These are phyloP conservation scores for Agrochola circellaris DNA, from an alignment of 2,888 invertebrate species.

Conservation along the genomic window DNA sequence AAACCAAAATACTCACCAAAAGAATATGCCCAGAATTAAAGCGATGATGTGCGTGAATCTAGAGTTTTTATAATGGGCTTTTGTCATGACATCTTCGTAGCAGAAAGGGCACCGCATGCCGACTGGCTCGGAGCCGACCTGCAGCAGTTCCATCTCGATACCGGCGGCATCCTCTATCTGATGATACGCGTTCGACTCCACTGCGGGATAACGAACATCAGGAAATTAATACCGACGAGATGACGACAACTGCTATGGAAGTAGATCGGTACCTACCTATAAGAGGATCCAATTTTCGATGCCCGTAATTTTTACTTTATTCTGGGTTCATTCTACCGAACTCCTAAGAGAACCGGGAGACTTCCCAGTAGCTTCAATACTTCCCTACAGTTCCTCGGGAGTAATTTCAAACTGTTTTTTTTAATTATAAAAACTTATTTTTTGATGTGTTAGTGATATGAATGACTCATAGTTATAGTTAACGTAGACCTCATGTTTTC, in stretches of 20 bases:
- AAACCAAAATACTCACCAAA: constrained; percentile 78
- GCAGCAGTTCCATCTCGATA: constrained; percentile 86
- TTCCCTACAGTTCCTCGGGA: background rate
- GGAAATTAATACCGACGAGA: background rate
- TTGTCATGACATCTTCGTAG: constrained; percentile 86
- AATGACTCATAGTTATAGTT: background rate
- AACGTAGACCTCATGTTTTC: background rate
- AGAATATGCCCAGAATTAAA: constrained; percentile 81
- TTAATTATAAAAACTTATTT: background rate
- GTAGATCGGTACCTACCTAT: background rate
- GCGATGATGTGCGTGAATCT: constrained; percentile 81
- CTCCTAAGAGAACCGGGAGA: no score
- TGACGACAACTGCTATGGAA: background rate
- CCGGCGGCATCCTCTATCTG: constrained; percentile 81
- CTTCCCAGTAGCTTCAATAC: background rate
- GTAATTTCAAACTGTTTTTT: background rate
- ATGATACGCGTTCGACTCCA: constrained; percentile 82
- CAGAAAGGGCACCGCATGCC: constrained; percentile 87
- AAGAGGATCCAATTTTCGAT: background rate
- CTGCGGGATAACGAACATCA: constrained; percentile 68
- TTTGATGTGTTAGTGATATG: background rate
- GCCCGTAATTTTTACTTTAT: background rate
- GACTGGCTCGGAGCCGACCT: constrained; percentile 87
- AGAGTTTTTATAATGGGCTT: constrained; percentile 80
- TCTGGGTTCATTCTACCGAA: background rate